Base-by-base conservation (phyloP, 2,113 vertebrate genomes). In the Sceloporus undulatus region DNA sequence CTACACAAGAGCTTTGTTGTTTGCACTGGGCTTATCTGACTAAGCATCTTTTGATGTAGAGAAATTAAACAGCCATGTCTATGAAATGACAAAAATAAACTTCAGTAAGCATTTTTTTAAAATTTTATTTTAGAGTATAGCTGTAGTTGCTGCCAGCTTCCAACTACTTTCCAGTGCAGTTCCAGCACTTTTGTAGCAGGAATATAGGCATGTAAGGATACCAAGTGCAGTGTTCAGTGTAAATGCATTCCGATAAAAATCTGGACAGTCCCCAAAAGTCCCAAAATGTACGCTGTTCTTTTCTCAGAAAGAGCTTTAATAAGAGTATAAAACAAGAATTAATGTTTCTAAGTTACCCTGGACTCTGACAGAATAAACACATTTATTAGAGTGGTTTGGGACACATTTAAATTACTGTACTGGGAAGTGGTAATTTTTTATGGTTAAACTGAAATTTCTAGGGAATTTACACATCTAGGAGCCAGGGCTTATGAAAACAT, bases 31-130 rank as follows among this genome's bases (percentile, higher is more conserved):
- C 56, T 87, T 90, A 84, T 87, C 90, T 88, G 71, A 92, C 75
- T 88, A 88, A 91, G 73, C 6, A 0, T 75, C 23, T 84, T 90
- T 85, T 84, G 86, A 87, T 84, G 14, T 80, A 90, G 27, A 85
- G 73, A 74, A 88, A 79, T 89, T 84, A 85, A 92, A 84, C 11
- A 84, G 82, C 92, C 87, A 16, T 86, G 88, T 65, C 76, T 90
- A 91, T 88, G 70, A 89, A 89, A 89, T 92, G 79, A 82, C 84
- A 79, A 86, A 90, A 18, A 25, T 70, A 89, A 74, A 7, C 78
- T 0, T 27, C 85, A 71, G 71, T 56, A 70, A 83, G 18, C 9
- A n/a, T 27, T 27, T 68, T 52, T 76, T 7, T 5, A 34, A 34
- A 34, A 34, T 34, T 34, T 52, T 59, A 70, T 66, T 88, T 68